A percentile compares a stretch with the other conserved stretches of the same genome.
Conservation (phyloP, 2,113 vertebrate species). For the Sarotherodon lohbergeri region DNA sequence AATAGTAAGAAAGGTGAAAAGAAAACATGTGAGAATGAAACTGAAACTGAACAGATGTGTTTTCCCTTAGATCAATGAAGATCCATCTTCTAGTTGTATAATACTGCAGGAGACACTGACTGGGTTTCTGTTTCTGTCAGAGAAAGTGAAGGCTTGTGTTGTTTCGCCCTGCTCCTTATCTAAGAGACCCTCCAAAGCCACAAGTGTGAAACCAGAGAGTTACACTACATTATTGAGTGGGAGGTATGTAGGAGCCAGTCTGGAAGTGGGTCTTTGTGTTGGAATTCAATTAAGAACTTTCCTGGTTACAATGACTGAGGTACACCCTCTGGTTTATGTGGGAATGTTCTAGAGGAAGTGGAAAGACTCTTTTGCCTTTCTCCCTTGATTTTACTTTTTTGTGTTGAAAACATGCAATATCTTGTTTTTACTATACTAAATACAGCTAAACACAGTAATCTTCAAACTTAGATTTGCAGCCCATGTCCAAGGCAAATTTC, state of each 20-base stretch:
- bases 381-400: accelerated
- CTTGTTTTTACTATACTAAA: background rate
- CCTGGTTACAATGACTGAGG: background rate
- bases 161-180: background rate
- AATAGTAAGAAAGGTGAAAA: background rate
- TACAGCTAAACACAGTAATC: background rate
- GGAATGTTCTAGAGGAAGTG: background rate
- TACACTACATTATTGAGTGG: background rate
- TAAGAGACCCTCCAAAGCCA: background rate
- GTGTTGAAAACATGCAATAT: background rate
- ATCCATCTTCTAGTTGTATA: background rate
- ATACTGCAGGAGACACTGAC: background rate
- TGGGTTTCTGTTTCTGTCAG: background rate
- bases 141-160: background rate
- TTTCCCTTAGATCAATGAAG: background rate
- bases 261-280: background rate
- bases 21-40: background rate
- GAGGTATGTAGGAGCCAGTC: background rate
- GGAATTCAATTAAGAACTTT: background rate
- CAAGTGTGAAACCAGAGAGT: background rate
- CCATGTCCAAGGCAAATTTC: background rate
- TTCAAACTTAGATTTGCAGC: background rate
- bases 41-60: background rate
- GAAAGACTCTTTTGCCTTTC: background rate
- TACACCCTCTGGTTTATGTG: background rate